phyloP scores from a whole-genome alignment of 2,888 invertebrate species.

The Dryadula phaetusa region DNA sequence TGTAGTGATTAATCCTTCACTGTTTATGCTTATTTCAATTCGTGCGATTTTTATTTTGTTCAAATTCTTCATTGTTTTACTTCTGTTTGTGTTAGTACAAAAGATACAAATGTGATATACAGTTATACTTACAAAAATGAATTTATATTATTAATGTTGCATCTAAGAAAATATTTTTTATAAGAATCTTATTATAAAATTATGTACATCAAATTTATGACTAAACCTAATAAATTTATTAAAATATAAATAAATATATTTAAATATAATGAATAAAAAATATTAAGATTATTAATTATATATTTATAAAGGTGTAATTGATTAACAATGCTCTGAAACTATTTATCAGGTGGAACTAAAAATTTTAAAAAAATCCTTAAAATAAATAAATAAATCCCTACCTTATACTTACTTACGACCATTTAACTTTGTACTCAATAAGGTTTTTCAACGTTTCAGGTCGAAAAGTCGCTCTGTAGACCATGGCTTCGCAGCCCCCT shows the following conservation, averaged over 20 bases:
- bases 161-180: background rate
- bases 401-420: background rate
- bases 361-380: background rate
- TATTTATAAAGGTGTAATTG: background rate
- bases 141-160: background rate
- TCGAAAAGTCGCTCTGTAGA: constrained; percentile 96
- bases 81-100: background rate
- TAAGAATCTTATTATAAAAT: no score
- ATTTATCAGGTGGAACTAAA: background rate
- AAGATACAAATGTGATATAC: background rate
- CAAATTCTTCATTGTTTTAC: constrained; percentile 8
- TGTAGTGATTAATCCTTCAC: constrained; percentile 18
- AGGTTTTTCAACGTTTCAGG: constrained; percentile 82
- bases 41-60: background rate
- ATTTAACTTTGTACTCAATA: background rate
- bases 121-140: background rate
- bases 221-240: no score
- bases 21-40: constrained; percentile 24
- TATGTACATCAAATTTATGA: no score
- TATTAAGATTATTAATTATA: background rate
- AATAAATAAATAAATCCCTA: background rate
- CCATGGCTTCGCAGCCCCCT: constrained; percentile 93
- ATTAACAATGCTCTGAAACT: background rate
- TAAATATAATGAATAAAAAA: background rate
- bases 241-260: background rate